Conservation (phyloP, 2,797 vertebrate species). For the Lepilemur ruficaudatus region DNA sequence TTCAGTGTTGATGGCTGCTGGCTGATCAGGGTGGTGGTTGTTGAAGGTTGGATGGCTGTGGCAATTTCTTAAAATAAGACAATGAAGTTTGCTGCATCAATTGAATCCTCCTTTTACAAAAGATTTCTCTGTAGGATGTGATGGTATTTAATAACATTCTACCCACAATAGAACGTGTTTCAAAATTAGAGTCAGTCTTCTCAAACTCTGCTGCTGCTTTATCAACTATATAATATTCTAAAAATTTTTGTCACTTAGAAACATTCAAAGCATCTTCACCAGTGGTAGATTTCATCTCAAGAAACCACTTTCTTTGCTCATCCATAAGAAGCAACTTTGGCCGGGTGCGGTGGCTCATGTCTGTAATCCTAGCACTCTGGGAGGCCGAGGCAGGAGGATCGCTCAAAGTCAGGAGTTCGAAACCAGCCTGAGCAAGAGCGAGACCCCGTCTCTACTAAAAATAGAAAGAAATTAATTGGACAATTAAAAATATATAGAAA, state of each 20-base stretch:
- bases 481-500: too few relatives aligned
- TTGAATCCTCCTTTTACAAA: neutral
- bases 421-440: too few relatives aligned
- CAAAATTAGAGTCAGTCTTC: neutral
- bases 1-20: neutral
- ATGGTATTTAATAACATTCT: neutral
- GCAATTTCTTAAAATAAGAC: neutral
- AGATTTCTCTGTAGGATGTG: neutral
- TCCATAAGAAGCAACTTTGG: neutral
- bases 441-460: too few relatives aligned
- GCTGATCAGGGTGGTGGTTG: neutral
- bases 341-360: too few relatives aligned
- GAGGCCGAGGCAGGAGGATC: too few relatives aligned
- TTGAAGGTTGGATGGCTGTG: neutral
- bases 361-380: too few relatives aligned
- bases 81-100: neutral
- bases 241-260: neutral
- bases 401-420: too few relatives aligned
- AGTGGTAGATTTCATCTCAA: neutral
- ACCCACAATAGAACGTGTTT: neutral
- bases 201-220: neutral
- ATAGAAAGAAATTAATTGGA: too few relatives aligned
- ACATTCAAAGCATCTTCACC: neutral
- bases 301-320: neutral
- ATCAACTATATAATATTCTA: neutral